These are phyloP conservation scores for Poeciliopsis occidentalis DNA, from an alignment of 2,113 vertebrate genomes.

Conservation along the genomic window DNA sequence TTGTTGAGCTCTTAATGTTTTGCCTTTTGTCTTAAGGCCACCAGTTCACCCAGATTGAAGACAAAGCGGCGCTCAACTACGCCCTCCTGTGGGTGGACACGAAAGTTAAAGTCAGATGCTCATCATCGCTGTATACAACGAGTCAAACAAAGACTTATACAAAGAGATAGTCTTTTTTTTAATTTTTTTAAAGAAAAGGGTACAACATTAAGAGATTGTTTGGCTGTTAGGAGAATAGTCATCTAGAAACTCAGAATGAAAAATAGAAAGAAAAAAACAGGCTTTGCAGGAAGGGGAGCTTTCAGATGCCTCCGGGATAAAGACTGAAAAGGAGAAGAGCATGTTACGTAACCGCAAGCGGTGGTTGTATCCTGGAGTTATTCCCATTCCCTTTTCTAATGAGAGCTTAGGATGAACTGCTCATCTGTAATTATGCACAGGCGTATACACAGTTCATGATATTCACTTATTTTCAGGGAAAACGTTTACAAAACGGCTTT, in stretches of 20 bases:
- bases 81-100: constrained; percentile 60
- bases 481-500: constrained; percentile 42
- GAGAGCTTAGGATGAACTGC: constrained; percentile 62
- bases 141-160: constrained; percentile 37
- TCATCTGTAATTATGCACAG: constrained; percentile 77
- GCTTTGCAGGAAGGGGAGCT: constrained; percentile 20
- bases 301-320: constrained; percentile 56
- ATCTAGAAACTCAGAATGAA: background rate
- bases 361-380: constrained; percentile 75
- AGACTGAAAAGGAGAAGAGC: constrained; percentile 53
- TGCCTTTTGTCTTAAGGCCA: constrained; percentile 70
- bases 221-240: background rate
- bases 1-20: constrained; percentile 38
- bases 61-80: constrained; percentile 32
- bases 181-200: background rate
- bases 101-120: constrained; percentile 23
- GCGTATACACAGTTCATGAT: constrained; percentile 43
- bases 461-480: constrained; percentile 53
- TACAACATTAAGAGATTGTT: background rate
- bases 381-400: constrained; percentile 78
- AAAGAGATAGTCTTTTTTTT: background rate
- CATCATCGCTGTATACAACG: background rate
- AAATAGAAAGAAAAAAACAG: constrained; percentile 17
- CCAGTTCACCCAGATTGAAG: constrained; percentile 42
- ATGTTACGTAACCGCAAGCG: constrained; percentile 72